Conservation (phyloP, 2,113 vertebrate genomes). For the Ariopsis seemanni region DNA sequence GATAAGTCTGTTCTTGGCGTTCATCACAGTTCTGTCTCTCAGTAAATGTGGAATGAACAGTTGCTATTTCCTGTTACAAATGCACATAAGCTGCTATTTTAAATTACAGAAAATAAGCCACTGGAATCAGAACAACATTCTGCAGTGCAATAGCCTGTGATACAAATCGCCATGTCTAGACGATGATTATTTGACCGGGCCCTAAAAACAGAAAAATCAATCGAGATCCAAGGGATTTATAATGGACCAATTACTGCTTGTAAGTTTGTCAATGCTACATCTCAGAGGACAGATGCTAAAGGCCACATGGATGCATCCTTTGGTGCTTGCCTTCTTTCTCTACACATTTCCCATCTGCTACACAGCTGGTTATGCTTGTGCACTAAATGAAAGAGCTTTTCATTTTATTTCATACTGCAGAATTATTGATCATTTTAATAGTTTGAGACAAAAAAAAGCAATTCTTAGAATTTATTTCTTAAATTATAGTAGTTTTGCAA, state of each 20-base stretch:
- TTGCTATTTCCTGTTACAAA: slow-evolving; percentile 55
- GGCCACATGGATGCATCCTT: slow-evolving; percentile 49
- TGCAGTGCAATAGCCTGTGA: slow-evolving; percentile 51
- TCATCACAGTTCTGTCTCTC: slow-evolving; percentile 17
- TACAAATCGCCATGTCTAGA: slow-evolving; percentile 68
- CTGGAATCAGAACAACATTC: slow-evolving; percentile 55
- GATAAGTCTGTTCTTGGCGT: slow-evolving; percentile 20
- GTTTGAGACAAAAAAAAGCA: background rate
- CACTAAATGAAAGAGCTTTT: background rate
- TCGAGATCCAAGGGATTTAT: slow-evolving; percentile 66
- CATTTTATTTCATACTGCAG: background rate
- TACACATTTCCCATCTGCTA: background rate
- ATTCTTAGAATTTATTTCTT: background rate
- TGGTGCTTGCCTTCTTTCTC: background rate
- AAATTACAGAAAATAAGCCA: slow-evolving; percentile 52
- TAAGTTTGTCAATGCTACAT: slow-evolving; percentile 70
- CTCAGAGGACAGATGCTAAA: slow-evolving; percentile 66
- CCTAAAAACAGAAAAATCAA: slow-evolving; percentile 70
- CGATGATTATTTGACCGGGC: slow-evolving; percentile 62
- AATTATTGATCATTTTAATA: background rate
- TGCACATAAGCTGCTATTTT: slow-evolving; percentile 43
- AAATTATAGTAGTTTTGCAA: background rate
- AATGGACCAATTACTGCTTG: slow-evolving; percentile 74
- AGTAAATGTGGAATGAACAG: slow-evolving; percentile 40
- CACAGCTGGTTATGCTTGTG: background rate